Evolutionary conservation across 1,140 invertebrate species (phyloP), one percentile per base, ranked within the genome.

Genomic region (Drosophila orena): DNA sequence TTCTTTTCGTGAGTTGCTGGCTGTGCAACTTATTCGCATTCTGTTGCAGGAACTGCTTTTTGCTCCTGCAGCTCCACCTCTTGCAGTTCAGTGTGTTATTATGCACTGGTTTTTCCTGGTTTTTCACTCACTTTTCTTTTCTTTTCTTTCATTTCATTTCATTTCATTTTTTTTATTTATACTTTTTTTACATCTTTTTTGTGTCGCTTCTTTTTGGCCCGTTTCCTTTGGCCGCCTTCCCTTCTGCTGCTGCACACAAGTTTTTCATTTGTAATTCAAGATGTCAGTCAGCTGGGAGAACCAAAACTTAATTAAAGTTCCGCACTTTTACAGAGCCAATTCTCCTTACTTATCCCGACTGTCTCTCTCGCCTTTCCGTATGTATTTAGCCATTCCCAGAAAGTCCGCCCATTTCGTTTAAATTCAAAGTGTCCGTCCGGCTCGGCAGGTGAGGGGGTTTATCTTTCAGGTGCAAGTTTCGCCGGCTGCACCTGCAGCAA

Each of bases 261-360:
- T 89, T 89, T 90, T 89, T 89, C 85, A 89, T 89, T 89, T 89
- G 85, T 89, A 89, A 89, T 89, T 89, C 85, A 89, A 90, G 85
- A 85, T 89, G 85, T 89, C 85, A 89, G 85, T 89, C 85, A 90
- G 85, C 70, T 89, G 85, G 80, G 85, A 89, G 81, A 80, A 85
- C 85, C 85, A 88, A 88, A 89, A 89, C 85, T 89, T 89, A 89
- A 89, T 89, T 89, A 89, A 89, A 89, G 85, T 89, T 89, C 73
- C 77, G 84, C 84, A 89, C 84, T 83, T 81, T 80, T 81, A 65
- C 79, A 66, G 60, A 73, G 56, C 44, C 73, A 71, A 44, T 58
- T 44, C 35, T 44, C 35, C 40, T 35, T 65, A 42, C 57, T 47
- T 40, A 55, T 59, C 52, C 50, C 38, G 37, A 20, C 37, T 35